Conservation (phyloP, 2,113 vertebrate genomes). For the Microcebus jonahi region DNA sequence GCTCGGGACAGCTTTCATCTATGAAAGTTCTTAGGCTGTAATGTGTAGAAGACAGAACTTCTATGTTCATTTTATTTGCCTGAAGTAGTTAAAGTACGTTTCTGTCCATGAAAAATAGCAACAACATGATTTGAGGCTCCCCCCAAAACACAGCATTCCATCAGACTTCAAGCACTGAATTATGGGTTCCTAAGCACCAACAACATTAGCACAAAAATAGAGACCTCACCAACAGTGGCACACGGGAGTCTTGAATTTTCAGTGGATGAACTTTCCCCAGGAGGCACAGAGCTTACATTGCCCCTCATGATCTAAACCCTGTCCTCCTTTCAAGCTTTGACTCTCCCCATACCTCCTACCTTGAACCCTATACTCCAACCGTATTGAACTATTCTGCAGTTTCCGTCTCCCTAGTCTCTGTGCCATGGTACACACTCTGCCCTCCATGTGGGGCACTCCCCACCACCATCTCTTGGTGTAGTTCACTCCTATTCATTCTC, state of each 20-base stretch:
- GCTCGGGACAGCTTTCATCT: background rate
- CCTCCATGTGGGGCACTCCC: background rate
- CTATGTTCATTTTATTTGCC: background rate
- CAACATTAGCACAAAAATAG: background rate
- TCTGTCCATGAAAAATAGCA: slow-evolving; percentile 10
- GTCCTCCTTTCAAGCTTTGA: background rate
- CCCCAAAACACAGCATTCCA: background rate
- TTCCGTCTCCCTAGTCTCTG: background rate
- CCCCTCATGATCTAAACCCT: background rate
- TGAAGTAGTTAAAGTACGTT: background rate
- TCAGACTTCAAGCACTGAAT: background rate
- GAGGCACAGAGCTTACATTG: background rate
- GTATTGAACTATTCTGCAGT: background rate
- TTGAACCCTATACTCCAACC: background rate
- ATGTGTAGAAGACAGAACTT: background rate
- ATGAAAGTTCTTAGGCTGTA: background rate
- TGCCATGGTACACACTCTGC: background rate
- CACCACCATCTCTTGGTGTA: too few species aligned
- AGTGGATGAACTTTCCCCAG: background rate
- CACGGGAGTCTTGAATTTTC: background rate
- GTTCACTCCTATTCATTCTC: background rate
- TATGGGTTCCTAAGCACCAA: background rate
- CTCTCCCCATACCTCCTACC: background rate
- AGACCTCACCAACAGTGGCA: background rate
- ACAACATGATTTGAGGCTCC: background rate